phyloP scores from a whole-genome alignment of 1,140 invertebrate genomes.

The Theocolax elegans region DNA sequence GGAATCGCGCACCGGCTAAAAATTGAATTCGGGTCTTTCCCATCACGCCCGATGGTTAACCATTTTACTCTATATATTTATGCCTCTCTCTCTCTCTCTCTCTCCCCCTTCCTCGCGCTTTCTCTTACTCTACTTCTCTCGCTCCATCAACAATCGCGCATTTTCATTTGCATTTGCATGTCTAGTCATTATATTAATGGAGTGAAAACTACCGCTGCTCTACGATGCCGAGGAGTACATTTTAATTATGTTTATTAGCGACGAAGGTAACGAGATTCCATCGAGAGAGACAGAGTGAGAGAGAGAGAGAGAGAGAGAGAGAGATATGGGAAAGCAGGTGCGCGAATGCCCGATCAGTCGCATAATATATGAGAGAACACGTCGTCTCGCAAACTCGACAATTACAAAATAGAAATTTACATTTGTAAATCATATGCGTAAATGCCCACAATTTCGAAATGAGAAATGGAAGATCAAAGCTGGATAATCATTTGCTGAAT shows the following conservation, averaged over 20 bases:
- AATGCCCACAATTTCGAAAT: constrained; percentile 14
- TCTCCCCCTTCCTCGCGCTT: background rate
- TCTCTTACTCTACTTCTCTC: background rate
- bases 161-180: constrained; percentile 26
- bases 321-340: constrained; percentile 21
- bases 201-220: constrained; percentile 19
- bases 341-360: constrained; percentile 22
- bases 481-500: background rate
- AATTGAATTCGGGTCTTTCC: too few relatives aligned
- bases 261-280: constrained; percentile 42
- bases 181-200: constrained; percentile 32
- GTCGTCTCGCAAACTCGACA: constrained; percentile 10
- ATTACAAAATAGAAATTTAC: constrained; percentile 38
- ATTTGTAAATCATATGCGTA: constrained; percentile 28
- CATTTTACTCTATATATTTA: background rate
- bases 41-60: too few relatives aligned
- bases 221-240: constrained; percentile 42
- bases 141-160: background rate
- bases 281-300: constrained; percentile 17
- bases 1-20: too few relatives aligned
- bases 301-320: constrained; percentile 11
- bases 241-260: constrained; percentile 54
- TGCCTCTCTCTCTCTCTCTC: background rate
- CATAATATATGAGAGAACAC: constrained; percentile 3
- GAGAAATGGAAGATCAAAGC: constrained; percentile 35